phyloP scores from a whole-genome alignment of 2,113 vertebrate genomes.

The Dicaeum eximium region DNA sequence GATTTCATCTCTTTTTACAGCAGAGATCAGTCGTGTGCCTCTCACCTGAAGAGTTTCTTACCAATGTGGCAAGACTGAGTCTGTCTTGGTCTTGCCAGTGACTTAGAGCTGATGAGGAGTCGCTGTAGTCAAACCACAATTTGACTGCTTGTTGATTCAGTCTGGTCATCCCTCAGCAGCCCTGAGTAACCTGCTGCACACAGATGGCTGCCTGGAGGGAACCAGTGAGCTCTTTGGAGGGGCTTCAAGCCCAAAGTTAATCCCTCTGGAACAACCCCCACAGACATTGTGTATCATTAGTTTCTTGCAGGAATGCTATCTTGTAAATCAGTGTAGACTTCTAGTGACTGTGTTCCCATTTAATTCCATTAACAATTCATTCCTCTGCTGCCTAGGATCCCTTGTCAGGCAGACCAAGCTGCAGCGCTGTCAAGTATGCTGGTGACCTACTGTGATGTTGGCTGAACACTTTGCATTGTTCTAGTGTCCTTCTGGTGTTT shows the following conservation, averaged over 20 bases:
- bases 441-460: neutral
- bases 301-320: neutral
- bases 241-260: neutral
- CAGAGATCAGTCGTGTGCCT: neutral
- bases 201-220: neutral
- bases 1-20: neutral
- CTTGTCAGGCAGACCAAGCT: neutral
- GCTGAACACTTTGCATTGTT: slow-evolving; percentile 23
- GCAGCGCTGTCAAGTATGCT: neutral
- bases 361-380: neutral
- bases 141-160: neutral
- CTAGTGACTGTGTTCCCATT: neutral
- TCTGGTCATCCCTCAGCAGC: neutral
- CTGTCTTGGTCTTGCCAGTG: neutral
- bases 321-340: neutral
- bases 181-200: neutral
- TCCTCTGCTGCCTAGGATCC: neutral
- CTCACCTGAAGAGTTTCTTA: neutral
- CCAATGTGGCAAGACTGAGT: accelerated
- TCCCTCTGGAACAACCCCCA: neutral
- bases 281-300: neutral
- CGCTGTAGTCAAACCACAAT: neutral
- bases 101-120: neutral
- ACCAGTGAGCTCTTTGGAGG: neutral
- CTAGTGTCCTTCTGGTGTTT: neutral